Base-by-base conservation (phyloP, 2,113 vertebrate genomes). In the Ramphastos sulfuratus region DNA sequence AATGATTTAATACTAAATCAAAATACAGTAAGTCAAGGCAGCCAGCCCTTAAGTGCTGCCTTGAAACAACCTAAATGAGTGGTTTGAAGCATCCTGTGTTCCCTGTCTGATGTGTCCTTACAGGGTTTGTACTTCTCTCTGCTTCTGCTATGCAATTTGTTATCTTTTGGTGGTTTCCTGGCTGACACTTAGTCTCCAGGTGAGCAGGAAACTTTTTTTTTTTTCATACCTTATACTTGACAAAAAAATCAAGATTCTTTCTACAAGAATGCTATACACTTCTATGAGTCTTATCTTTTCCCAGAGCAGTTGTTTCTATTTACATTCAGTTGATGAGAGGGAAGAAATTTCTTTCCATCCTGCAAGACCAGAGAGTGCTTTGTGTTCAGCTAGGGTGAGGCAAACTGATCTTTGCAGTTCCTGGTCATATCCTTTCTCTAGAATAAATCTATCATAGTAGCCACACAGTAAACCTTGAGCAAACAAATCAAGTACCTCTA, bases 151-250 rank as follows among this genome's bases (percentile, higher is more conserved):
- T 75, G 30, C 39, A 44, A 6, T 73, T 74, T 61, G 35, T 2
- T 9, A 55, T 63, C 23, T 65, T 79, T 44, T 48, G 18, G 37
- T 61, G 3, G 2, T 55, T 92, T 94, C 10, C 28, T 65, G 4
- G 3, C 50, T 82, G 35, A 63, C 20, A 72, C 6, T 11, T 50
- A 1, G 0, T 59, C 3, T 9, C 18, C 2, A 14, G 13, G 19
- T 64, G 24, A 14, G 31, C 54, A 35, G 39, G 21, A 67, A 93
- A 37, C 3, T 7, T 33, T 17, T 1, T 31, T 46, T 13, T 42
- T 76, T 55, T 3, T 80, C 11, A 19, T 59, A 30, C 4, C 6
- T 67, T 28, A 64, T 10, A 12, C n/a, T 74, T 82, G 58, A 46
- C 23, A 46, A 44, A 28, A 52, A 52, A 12, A 14, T 44, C 31